Evolutionary conservation across 2,113 vertebrate species (phyloP).

Genomic region (Malurus melanocephalus): DNA sequence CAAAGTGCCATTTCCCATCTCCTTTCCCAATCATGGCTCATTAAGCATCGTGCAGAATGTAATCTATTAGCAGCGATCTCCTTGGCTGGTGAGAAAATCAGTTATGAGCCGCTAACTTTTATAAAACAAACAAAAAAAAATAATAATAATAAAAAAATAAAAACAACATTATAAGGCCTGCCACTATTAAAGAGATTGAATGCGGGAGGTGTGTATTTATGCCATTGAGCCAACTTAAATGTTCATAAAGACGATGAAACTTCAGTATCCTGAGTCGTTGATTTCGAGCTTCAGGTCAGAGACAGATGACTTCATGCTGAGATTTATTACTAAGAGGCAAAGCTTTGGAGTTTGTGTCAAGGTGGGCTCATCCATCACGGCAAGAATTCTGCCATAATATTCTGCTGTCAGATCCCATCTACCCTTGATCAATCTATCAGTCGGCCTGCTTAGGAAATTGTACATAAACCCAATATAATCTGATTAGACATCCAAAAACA

Average conservation of each 20-base stretch:
- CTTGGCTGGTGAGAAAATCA: constrained; percentile 13
- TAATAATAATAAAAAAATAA: not conserved
- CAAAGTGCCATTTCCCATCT: constrained; percentile 19
- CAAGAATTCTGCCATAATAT: constrained; percentile 55
- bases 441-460: constrained; percentile 48
- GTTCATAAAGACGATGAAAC: constrained; percentile 50
- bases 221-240: constrained; percentile 44
- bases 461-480: constrained; percentile 29
- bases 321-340: constrained; percentile 56
- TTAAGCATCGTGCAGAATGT: constrained; percentile 50
- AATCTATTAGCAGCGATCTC: constrained; percentile 40
- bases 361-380: constrained; percentile 37
- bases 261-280: constrained; percentile 36
- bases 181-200: constrained; percentile 60
- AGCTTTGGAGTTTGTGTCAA: constrained; percentile 61
- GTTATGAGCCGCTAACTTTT: constrained; percentile 36
- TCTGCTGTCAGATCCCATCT: constrained; percentile 47
- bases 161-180: constrained; percentile 54
- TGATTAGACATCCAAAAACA: constrained; percentile 31
- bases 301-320: constrained; percentile 61
- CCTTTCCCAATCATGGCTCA: constrained; percentile 49
- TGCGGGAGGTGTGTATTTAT: constrained; percentile 32
- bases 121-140: constrained; percentile 5
- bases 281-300: constrained; percentile 66
- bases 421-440: constrained; percentile 53